Evolutionary conservation across 2,888 invertebrate genomes (phyloP).

Genomic region (Odontocolon sp.): DNA sequence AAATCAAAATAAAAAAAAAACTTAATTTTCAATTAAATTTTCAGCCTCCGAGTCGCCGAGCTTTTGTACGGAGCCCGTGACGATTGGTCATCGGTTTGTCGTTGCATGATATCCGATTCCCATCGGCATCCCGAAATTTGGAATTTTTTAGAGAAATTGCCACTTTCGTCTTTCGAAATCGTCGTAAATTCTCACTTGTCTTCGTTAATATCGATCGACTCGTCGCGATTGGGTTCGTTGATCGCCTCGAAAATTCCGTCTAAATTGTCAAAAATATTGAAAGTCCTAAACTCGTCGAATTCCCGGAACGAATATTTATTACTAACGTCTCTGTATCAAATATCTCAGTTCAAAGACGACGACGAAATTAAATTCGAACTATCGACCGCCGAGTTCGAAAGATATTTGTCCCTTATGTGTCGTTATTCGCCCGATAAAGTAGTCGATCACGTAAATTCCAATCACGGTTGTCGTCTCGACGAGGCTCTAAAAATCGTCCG

Average conservation of each 20-base stretch:
- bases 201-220: constrained; percentile 71
- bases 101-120: constrained; percentile 75
- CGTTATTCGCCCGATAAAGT: constrained; percentile 75
- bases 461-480: constrained; percentile 84
- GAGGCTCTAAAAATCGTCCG: constrained; percentile 85
- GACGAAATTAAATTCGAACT: constrained; percentile 72
- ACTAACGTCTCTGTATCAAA: constrained; percentile 71
- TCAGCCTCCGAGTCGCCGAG: constrained; percentile 76
- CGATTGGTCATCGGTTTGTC: constrained; percentile 78
- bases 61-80: constrained; percentile 76
- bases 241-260: constrained; percentile 75
- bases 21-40: too few species aligned
- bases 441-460: constrained; percentile 73
- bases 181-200: constrained; percentile 69
- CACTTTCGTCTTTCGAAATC: constrained; percentile 68
- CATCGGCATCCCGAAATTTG: constrained; percentile 75
- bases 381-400: constrained; percentile 74
- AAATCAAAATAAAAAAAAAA: not conserved
- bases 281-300: constrained; percentile 71
- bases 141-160: constrained; percentile 74
- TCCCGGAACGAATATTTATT: constrained; percentile 72
- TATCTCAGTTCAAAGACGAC: constrained; percentile 70
- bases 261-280: constrained; percentile 74
- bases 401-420: constrained; percentile 78
- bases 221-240: constrained; percentile 70